Evolutionary conservation across 1,140 invertebrate species (phyloP).

Genomic region (Coboldia fuscipes): DNA sequence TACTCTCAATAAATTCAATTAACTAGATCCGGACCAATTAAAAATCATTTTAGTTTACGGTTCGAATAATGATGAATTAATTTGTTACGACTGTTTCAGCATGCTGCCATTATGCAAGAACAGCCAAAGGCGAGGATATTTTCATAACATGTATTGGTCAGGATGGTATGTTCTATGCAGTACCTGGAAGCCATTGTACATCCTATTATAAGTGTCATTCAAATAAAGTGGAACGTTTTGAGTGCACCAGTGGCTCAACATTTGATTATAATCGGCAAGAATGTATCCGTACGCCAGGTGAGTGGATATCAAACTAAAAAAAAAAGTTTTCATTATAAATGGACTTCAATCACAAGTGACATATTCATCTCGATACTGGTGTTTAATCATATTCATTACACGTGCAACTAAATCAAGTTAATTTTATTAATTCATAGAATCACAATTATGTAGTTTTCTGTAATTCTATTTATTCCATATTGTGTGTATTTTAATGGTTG

Average conservation of each 20-base stretch:
- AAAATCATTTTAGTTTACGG: too few relatives aligned
- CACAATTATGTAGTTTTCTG: background rate
- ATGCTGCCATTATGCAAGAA: too few relatives aligned
- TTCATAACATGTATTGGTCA: constrained; percentile 4
- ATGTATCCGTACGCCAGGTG: constrained; percentile 6
- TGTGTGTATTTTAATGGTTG: constrained; percentile 8
- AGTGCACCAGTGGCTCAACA: constrained; percentile 8
- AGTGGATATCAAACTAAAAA: background rate
- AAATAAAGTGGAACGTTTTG: constrained; percentile 6
- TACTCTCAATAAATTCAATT: too few relatives aligned
- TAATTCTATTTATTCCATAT: background rate
- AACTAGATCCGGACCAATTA: too few relatives aligned
- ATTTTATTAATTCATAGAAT: background rate
- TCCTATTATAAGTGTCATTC: constrained; percentile 10
- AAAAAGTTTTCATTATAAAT: background rate
- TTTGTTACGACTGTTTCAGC: too few relatives aligned
- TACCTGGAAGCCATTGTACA: constrained; percentile 8
- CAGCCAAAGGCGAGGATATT: too few relatives aligned
- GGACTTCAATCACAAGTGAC: background rate
- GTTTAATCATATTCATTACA: too few relatives aligned
- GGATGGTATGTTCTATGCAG: constrained; percentile 5
- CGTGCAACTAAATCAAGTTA: background rate
- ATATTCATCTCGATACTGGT: too few relatives aligned
- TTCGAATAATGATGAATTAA: too few relatives aligned
- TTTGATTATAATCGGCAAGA: constrained; percentile 12